Base-by-base conservation (phyloP, 2,888 invertebrate genomes). In the Rapana venosa region DNA sequence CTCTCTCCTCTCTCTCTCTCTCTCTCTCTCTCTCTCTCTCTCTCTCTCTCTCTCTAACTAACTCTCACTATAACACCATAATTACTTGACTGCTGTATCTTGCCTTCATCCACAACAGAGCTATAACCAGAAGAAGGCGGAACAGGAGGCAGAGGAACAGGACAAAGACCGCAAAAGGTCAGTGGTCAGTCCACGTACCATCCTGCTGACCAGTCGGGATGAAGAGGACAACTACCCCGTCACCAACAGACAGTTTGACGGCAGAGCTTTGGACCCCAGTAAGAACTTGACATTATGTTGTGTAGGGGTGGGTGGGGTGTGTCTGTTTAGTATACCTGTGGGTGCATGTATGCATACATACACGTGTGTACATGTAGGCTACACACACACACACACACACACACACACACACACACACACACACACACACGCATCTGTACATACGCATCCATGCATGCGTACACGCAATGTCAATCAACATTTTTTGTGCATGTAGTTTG, bases 191-290 rank as follows among this genome's bases (percentile, higher is more conserved):
- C 91, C 90, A 0, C 86, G 90, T 35, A 81, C 88, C 20, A n/a
- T 91, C 36, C 20, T 91, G 22, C 58, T 91, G 30, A 86, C 86
- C 30, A 32, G 61, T 2, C 88, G 86, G 36, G 88, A 90, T 20
- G 83, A 79, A 0, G 66, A 47, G 0, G 87, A 30, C n/a, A 32
- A 35, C 30, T 92, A 89, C 86, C 47, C 35, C n/a, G 70, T 89
- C 36, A 47, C 35, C 47, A 91, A 91, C 88, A 90, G 92, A 47
- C 87, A 90, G 61, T 92, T 92, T 61, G 92, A 91, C 70, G 92
- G 92, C 5, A 81, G 87, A 61, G 92, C 92, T 17, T 83, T 90
- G 4, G 91, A 91, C 77, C 92, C 90, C 20, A 88, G 92, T 92
- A 77, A 85, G 88, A 88, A 47, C n/a, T n/a, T n/a, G n/a, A n/a